phyloP scores from a whole-genome alignment of 2,113 vertebrate species.

The Cyprinus carpio region DNA sequence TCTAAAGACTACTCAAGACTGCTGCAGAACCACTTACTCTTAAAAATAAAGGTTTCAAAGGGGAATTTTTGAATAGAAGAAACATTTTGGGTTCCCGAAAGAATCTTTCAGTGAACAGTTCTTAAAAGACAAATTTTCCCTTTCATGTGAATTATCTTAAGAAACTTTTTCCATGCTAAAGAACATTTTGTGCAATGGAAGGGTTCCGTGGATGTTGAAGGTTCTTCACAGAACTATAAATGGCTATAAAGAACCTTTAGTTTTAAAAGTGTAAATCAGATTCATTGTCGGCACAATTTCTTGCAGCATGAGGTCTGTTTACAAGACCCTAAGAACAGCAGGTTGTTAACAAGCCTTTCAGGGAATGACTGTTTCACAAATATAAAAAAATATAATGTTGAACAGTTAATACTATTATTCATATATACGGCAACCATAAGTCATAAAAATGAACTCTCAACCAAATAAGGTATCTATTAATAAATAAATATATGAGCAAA shows the following conservation, averaged over 20 bases:
- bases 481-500: not conserved
- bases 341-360: not conserved
- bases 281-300: not conserved
- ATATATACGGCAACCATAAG: not conserved
- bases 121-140: no score
- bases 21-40: not conserved
- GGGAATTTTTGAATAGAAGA: not conserved
- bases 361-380: not conserved
- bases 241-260: not conserved
- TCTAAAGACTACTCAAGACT: not conserved
- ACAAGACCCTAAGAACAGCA: no score
- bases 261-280: no score
- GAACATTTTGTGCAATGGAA: not conserved
- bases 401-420: not conserved
- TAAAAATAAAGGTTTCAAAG: not conserved
- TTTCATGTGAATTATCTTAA: no score
- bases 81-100: not conserved
- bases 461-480: no score
- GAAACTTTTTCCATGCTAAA: not conserved
- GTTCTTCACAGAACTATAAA: no score
- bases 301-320: no score
- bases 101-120: not conserved
- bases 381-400: not conserved
- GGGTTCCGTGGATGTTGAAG: no score
- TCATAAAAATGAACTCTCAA: no score